A percentile compares a stretch with the other conserved stretches of the same genome.
These are phyloP conservation scores for Pterocles gutturalis DNA, from an alignment of 2,113 vertebrate genomes.

Conservation along the genomic window DNA sequence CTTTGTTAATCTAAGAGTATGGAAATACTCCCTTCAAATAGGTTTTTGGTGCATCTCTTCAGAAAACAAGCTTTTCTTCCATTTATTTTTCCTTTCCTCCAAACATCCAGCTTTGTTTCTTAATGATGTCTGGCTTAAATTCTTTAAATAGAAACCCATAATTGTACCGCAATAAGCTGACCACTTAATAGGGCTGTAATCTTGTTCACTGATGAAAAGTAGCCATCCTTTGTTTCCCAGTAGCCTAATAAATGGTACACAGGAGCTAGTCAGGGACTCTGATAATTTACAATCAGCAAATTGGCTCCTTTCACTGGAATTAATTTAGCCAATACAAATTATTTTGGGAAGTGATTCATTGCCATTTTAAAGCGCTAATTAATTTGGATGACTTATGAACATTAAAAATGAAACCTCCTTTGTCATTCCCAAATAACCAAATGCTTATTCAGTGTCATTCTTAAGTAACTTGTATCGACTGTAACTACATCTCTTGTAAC, in stretches of 20 bases:
- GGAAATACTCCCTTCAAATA: background rate
- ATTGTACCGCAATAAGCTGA: background rate
- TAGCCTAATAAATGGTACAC: slow-evolving; percentile 42
- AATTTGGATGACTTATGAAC: slow-evolving; percentile 54
- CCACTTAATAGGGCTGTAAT: slow-evolving; percentile 18
- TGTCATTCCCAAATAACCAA: slow-evolving; percentile 50
- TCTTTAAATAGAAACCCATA: slow-evolving; percentile 25
- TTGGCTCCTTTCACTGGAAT: slow-evolving; percentile 59
- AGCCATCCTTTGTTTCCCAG: slow-evolving; percentile 41
- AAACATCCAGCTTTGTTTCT: background rate
- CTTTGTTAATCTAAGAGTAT: background rate
- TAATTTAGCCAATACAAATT: slow-evolving; percentile 65
- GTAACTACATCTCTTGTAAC: background rate
- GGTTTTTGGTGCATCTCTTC: background rate
- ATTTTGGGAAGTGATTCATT: slow-evolving; percentile 66
- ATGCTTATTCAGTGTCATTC: slow-evolving; percentile 28
- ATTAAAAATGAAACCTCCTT: slow-evolving; percentile 56
- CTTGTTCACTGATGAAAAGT: slow-evolving; percentile 46
- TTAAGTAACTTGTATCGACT: slow-evolving; percentile 2
- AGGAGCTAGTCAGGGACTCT: slow-evolving; percentile 14
- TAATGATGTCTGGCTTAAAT: slow-evolving; percentile 5
- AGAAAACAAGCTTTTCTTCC: background rate
- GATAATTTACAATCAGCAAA: slow-evolving; percentile 55
- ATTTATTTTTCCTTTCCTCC: background rate
- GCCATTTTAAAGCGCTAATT: slow-evolving; percentile 48